Evolutionary conservation across 1,140 invertebrate genomes (phyloP).

Genomic region (Diploscapter pachys): DNA sequence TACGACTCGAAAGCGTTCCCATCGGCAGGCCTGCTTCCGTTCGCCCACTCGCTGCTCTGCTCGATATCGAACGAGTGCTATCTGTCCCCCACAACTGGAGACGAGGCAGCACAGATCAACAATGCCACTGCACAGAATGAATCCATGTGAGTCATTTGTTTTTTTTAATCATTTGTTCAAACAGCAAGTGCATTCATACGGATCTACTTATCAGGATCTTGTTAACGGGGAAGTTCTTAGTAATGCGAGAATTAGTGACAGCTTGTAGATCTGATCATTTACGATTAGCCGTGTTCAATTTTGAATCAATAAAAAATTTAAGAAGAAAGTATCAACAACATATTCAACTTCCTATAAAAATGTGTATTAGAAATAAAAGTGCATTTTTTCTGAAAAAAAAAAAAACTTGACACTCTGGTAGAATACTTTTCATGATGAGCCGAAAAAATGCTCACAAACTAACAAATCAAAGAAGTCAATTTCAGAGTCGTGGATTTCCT

Average conservation of each 20-base stretch:
- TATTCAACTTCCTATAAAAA: no score
- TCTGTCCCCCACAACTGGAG: slow-evolving; percentile 49
- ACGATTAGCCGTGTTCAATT: no score
- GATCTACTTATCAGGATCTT: neutral
- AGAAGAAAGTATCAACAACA: no score
- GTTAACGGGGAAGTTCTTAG: no score
- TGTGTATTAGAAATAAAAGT: no score
- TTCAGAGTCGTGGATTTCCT: slow-evolving; percentile 35
- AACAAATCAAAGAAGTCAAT: neutral
- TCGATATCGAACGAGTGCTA: slow-evolving; percentile 67
- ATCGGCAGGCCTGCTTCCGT: slow-evolving; percentile 65
- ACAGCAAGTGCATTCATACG: neutral
- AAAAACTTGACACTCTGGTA: no score
- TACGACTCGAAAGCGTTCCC: slow-evolving; percentile 67
- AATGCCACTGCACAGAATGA: slow-evolving; percentile 52
- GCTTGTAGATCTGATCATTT: no score
- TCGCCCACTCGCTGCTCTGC: slow-evolving; percentile 65
- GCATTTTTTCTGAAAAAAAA: no score
- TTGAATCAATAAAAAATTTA: no score
- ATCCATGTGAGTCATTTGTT: slow-evolving; percentile 56
- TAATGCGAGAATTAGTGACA: no score
- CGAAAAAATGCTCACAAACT: no score
- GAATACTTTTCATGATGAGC: no score
- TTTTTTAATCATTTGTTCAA: slow-evolving; percentile 19
- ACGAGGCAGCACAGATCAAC: slow-evolving; percentile 47